Evolutionary conservation across 2,888 invertebrate genomes (phyloP), one percentile per base, ranked within the genome.

Genomic region (Noctua fimbriata): DNA sequence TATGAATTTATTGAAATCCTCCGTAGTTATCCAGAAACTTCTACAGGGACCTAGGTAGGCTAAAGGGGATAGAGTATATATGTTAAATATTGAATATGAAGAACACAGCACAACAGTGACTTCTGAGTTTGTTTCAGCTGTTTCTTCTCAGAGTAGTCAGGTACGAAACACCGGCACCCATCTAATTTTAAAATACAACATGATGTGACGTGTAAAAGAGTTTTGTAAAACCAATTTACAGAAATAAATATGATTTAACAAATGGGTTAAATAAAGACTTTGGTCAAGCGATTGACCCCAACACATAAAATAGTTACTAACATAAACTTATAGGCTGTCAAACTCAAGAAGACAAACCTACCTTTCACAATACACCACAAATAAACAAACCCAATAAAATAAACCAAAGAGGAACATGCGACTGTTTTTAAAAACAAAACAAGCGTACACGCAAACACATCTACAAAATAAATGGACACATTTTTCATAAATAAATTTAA

Each of bases 401-500:
- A 85, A 85, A 67, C 66, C 58, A 28, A 71, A 70, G 72, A 86
- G 41, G 77, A 75, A 85, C 80, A 83, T 81, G 88, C 79, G 85
- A 85, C 83, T 73, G 83, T 81, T 79, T 78, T 76, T 81, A 81
- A 86, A 81, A 89, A 89, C 88, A 88, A 89, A 89, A 89, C 83
- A 72, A 82, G 78, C 69, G 75, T 76, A 86, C 92, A 92, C 92
- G 92, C 92, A 88, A 91, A 81, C 78, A 78, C 86, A 89, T 89
- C 83, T 85, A 88, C 88, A 82, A 89, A 79, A 80, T 89, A 86
- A 88, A 92, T 92, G 92, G 88, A 89, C 85, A 91, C 91, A 94
- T 94, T 94, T 94, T 94, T 94, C 93, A 94, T 94, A 94, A 92
- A 93, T 92, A 91, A 92, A 94, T 93, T 94, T 93, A 94, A 93